These are phyloP conservation scores for Silurus aristotelis DNA, from an alignment of 2,797 vertebrate genomes.

Conservation along the genomic window DNA sequence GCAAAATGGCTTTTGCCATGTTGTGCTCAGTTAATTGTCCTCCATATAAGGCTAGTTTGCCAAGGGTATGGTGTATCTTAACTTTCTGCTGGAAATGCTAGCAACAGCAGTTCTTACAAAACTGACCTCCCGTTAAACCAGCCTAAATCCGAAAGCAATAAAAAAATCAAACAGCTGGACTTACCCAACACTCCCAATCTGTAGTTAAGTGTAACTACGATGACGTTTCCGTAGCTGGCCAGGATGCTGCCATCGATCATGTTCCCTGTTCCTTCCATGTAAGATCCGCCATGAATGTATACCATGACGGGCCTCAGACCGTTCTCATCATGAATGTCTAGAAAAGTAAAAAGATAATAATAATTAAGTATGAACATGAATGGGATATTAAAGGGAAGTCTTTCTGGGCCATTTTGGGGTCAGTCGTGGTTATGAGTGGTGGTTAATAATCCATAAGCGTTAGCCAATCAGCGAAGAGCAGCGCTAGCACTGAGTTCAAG, in stretches of 20 bases:
- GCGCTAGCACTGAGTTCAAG: neutral
- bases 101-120: neutral
- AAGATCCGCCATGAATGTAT: slow-evolving; percentile 94
- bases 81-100: neutral
- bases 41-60: neutral
- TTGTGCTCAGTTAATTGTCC: neutral
- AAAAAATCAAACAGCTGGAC: slow-evolving; percentile 58
- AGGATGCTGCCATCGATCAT: slow-evolving; percentile 95
- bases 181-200: slow-evolving; percentile 91
- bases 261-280: slow-evolving; percentile 94
- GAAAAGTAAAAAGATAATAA: neutral
- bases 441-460: slow-evolving; percentile 18
- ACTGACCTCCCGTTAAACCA: neutral
- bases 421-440: slow-evolving; percentile 1
- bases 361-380: neutral
- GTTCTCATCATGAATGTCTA: slow-evolving; percentile 92
- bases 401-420: slow-evolving; percentile 9
- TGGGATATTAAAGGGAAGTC: neutral
- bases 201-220: slow-evolving; percentile 94
- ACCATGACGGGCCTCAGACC: slow-evolving; percentile 95
- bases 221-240: slow-evolving; percentile 94
- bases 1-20: neutral
- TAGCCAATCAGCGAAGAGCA: neutral
- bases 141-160: neutral
- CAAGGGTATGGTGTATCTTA: neutral